Evolutionary conservation across 2,797 vertebrate species (phyloP).

Genomic region (Dromococcyx pavoninus): DNA sequence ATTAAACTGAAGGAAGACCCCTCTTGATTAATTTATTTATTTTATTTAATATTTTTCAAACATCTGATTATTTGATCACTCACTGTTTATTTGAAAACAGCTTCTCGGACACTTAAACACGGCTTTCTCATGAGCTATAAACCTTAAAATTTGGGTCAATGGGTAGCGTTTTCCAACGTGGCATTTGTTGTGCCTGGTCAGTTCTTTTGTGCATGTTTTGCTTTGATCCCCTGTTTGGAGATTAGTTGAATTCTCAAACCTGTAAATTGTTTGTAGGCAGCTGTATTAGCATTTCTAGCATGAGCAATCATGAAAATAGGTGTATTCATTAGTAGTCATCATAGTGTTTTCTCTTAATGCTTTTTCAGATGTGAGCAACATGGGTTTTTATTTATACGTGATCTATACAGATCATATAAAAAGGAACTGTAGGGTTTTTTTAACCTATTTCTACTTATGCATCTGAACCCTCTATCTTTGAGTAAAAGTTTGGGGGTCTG

Average conservation of each 20-base stretch:
- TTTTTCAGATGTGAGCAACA: background rate
- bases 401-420: background rate
- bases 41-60: background rate
- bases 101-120: background rate
- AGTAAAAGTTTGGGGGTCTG: background rate
- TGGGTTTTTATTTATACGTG: background rate
- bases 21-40: background rate
- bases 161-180: background rate
- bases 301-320: background rate
- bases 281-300: background rate
- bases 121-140: background rate
- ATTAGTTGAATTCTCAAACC: background rate
- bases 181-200: background rate
- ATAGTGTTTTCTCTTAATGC: background rate
- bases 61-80: background rate
- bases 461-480: background rate
- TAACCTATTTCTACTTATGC: background rate
- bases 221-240: background rate
- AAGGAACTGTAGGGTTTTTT: background rate
- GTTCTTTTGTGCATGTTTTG: background rate
- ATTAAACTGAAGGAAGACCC: background rate
- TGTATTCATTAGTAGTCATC: background rate
- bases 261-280: background rate
- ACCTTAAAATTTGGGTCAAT: background rate
- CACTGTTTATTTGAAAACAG: background rate